These are phyloP conservation scores for Apamea sordens DNA, from an alignment of 2,888 invertebrate species.

Conservation along the genomic window DNA sequence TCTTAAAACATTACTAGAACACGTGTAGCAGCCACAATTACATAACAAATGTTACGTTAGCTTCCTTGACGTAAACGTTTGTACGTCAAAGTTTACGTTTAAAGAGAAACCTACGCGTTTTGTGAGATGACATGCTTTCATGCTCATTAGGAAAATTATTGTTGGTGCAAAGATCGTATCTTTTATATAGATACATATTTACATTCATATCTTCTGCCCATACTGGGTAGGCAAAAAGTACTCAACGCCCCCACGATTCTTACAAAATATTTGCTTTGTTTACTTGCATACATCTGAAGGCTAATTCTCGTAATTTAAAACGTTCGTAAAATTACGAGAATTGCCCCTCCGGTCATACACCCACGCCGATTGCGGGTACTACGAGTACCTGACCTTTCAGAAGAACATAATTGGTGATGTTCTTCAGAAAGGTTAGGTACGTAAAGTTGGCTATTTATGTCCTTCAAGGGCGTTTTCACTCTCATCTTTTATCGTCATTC, in stretches of 20 bases:
- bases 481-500: not conserved
- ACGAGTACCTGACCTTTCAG: not conserved
- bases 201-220: not conserved
- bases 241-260: not conserved
- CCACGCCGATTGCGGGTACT: not conserved
- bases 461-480: not conserved
- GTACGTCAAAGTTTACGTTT: slow-evolving; percentile 17
- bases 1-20: slow-evolving; percentile 13
- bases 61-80: slow-evolving; percentile 27
- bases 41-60: slow-evolving; percentile 26
- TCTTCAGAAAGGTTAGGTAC: too few species aligned
- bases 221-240: not conserved
- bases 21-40: slow-evolving; percentile 15
- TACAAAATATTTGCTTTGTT: not conserved
- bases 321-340: too few species aligned
- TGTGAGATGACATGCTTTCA: slow-evolving; percentile 27
- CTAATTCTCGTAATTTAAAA: too few species aligned
- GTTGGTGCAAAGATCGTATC: not conserved
- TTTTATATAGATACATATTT: not conserved
- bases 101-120: slow-evolving; percentile 14
- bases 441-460: not conserved
- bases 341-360: not conserved
- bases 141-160: slow-evolving; percentile 29
- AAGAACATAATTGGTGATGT: not conserved
- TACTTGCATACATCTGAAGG: too few species aligned